These are phyloP conservation scores for Sphaeramia orbicularis DNA, from an alignment of 2,797 vertebrate species.

Conservation along the genomic window DNA sequence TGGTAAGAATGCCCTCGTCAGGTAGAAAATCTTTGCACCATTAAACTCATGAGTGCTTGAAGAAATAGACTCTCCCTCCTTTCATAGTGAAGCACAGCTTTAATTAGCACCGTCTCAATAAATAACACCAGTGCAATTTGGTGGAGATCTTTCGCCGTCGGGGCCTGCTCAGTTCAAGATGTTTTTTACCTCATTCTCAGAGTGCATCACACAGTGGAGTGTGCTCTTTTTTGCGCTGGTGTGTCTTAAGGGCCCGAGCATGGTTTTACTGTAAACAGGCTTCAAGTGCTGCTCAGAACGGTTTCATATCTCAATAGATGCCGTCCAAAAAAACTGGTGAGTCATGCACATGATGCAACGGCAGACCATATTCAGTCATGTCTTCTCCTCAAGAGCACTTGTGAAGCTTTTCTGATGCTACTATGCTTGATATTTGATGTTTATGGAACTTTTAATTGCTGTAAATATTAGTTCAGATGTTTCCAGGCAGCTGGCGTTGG, in stretches of 20 bases:
- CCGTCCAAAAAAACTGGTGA: slow-evolving; percentile 24
- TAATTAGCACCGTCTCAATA: slow-evolving; percentile 72
- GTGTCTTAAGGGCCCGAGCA: slow-evolving; percentile 26
- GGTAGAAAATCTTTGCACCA: slow-evolving; percentile 64
- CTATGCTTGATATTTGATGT: slow-evolving; percentile 79
- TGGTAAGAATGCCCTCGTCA: slow-evolving; percentile 59
- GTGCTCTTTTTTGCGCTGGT: slow-evolving; percentile 22
- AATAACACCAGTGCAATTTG: slow-evolving; percentile 60
- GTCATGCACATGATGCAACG: slow-evolving; percentile 39
- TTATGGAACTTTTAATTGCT: slow-evolving; percentile 86
- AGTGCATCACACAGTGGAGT: slow-evolving; percentile 57
- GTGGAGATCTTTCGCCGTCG: slow-evolving; percentile 40
- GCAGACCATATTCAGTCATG: slow-evolving; percentile 39
- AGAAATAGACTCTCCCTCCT: slow-evolving; percentile 41
- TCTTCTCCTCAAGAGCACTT: slow-evolving; percentile 39
- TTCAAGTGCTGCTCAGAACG: slow-evolving; percentile 45
- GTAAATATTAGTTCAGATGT: slow-evolving; percentile 90
- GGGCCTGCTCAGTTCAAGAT: slow-evolving; percentile 57
- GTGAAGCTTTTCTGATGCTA: slow-evolving; percentile 26
- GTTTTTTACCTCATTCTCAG: slow-evolving; percentile 48
- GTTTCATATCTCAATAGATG: slow-evolving; percentile 42
- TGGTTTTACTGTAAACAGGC: slow-evolving; percentile 67
- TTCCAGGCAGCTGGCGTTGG: slow-evolving; percentile 82
- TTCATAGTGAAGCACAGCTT: slow-evolving; percentile 57
- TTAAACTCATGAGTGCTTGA: slow-evolving; percentile 64